Base-by-base conservation (phyloP, 2,888 invertebrate species). In the Zaprionus bogoriensis region DNA sequence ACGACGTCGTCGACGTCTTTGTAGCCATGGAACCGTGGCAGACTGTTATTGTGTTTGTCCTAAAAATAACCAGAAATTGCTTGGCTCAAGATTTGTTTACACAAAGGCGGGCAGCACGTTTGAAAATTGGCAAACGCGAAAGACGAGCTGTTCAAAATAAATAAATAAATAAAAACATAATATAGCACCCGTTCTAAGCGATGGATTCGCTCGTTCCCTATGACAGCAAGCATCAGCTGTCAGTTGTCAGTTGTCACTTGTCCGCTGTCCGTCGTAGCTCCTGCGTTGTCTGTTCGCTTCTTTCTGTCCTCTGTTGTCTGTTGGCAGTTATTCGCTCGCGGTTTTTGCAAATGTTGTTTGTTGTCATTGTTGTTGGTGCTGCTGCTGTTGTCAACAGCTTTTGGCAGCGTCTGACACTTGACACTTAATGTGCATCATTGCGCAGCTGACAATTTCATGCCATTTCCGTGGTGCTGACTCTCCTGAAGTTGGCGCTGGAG, bases 371-470 rank as follows among this genome's bases (percentile, higher is more conserved):
- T 20, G 30, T 12, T 45, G 7, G 5, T 12, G 14, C 14, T 36
- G 17, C 14, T 17, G 17, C 9, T 36, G 79, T 74, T 78, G 82
- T 84, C 79, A 69, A 69, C 81, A 84, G 81, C 78, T 84, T 84
- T 74, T 81, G 76, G 75, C 68, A 71, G 48, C 57, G 66, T 68
- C 68, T 73, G 75, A 77, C 77, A 85, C 83, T 82, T 82, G 82
- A 85, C 85, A 82, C 82, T 82, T 85, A 82, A 82, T 82, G 81
- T 85, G 81, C 81, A 85, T 82, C 81, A 82, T 82, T 82, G 81
- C 81, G 81, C 85, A 77, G 79, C 85, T 82, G 85, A 82, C 82
- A 82, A 82, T 79, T 85, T 77, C 85, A 77, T 79, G 81, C 82
- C 79, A 82, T 75, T 85, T 84, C 85, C 81, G 82, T 77, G 41